These are phyloP conservation scores for Galerucella pusilla DNA, from an alignment of 2,888 invertebrate species.

Conservation along the genomic window DNA sequence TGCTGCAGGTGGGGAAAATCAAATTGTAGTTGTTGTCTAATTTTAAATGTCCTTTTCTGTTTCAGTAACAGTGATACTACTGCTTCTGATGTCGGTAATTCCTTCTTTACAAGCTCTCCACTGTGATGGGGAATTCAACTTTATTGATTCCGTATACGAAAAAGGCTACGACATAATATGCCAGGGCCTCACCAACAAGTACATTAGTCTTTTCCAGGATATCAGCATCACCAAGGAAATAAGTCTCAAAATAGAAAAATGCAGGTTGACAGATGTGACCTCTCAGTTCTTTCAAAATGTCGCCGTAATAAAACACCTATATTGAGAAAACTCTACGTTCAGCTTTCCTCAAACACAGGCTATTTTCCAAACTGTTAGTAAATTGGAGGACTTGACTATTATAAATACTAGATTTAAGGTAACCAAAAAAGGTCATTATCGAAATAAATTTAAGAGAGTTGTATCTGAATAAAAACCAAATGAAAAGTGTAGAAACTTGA, in stretches of 20 bases:
- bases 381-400: conserved; percentile 49
- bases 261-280: conserved; percentile 51
- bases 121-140: conserved; percentile 59
- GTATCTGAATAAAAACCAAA: conserved; percentile 50
- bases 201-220: conserved; percentile 53
- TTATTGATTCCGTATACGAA: conserved; percentile 56
- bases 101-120: conserved; percentile 43
- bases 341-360: conserved; percentile 42
- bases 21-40: no score
- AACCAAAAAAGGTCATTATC: conserved; percentile 44
- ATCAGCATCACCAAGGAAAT: conserved; percentile 59
- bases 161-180: conserved; percentile 61
- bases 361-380: conserved; percentile 46
- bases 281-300: conserved; percentile 55
- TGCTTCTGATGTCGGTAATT: conserved; percentile 40
- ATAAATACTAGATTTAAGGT: conserved; percentile 48
- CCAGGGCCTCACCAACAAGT: conserved; percentile 50
- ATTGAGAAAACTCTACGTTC: conserved; percentile 52
- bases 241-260: conserved; percentile 55
- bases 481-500: conserved; percentile 46
- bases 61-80: conserved; percentile 45
- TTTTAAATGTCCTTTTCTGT: conserved; percentile 16
- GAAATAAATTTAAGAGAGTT: conserved; percentile 48
- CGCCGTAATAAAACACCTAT: conserved; percentile 54
- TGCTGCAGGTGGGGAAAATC: no score